phyloP scores from a whole-genome alignment of 2,797 vertebrate species.

The Channa striata region DNA sequence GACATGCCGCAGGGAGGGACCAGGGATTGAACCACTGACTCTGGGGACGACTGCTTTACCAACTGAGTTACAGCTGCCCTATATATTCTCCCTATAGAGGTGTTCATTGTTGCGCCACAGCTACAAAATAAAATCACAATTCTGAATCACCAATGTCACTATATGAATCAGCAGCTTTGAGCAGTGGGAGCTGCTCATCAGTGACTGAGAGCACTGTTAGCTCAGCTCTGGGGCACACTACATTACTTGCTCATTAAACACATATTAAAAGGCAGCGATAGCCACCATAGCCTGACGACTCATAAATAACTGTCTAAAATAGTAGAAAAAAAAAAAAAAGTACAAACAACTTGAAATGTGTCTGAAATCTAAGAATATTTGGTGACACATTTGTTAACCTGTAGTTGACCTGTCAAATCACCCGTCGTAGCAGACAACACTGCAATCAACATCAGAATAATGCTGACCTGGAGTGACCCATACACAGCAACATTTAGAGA shows the following conservation, averaged over 20 bases:
- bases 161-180: not conserved
- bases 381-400: not conserved
- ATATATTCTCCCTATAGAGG: not conserved
- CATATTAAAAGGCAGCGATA: not conserved
- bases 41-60: no score
- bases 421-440: not conserved
- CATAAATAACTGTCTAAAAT: not conserved
- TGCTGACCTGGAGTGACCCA: not conserved
- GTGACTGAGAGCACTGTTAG: not conserved
- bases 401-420: no score
- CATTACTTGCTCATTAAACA: not conserved
- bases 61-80: not conserved
- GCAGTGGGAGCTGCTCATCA: not conserved
- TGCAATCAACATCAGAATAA: constrained; percentile 1
- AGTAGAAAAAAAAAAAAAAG: not conserved
- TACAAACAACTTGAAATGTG: no score
- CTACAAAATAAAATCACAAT: not conserved
- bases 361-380: no score
- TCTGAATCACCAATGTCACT: not conserved
- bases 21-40: no score
- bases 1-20: no score
- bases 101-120: not conserved
- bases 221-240: not conserved
- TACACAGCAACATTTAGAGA: constrained; percentile 7
- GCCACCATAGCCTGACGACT: not conserved